Conservation (phyloP, 2,113 vertebrate species). For the Halcyon malimbica region DNA sequence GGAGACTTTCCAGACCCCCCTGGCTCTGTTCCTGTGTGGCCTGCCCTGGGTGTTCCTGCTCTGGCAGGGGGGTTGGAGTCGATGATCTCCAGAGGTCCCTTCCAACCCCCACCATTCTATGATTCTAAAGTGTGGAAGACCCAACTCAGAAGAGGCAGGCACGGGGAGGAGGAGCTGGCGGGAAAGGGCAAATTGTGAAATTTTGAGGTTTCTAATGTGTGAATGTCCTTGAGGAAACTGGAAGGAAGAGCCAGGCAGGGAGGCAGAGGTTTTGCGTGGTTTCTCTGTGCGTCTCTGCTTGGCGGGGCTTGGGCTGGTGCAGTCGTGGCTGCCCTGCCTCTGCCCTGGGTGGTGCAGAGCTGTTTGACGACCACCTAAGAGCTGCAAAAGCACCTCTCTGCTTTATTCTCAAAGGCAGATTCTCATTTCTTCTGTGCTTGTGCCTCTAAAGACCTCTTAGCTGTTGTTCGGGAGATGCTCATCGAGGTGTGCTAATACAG, state of each 20-base stretch:
- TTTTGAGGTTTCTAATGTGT: not conserved
- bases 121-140: not conserved
- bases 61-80: no score
- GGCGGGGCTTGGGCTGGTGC: not conserved
- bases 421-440: not conserved
- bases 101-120: no score
- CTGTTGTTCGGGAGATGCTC: not conserved
- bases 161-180: not conserved
- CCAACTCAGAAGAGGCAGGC: rapidly evolving
- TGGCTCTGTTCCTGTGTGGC: no score
- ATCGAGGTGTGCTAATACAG: not conserved
- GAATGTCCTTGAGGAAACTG: not conserved
- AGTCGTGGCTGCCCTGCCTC: rapidly evolving
- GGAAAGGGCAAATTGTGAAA: not conserved
- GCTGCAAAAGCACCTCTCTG: not conserved
- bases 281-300: rapidly evolving
- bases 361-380: not conserved
- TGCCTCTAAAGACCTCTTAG: not conserved
- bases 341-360: not conserved
- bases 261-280: not conserved
- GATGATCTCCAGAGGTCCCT: no score
- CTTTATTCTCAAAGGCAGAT: not conserved
- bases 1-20: no score
- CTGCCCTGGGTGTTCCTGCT: no score
- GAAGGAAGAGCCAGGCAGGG: not conserved